Base-by-base conservation (phyloP, 2,888 invertebrate genomes). In the Pedicia rivosa region DNA sequence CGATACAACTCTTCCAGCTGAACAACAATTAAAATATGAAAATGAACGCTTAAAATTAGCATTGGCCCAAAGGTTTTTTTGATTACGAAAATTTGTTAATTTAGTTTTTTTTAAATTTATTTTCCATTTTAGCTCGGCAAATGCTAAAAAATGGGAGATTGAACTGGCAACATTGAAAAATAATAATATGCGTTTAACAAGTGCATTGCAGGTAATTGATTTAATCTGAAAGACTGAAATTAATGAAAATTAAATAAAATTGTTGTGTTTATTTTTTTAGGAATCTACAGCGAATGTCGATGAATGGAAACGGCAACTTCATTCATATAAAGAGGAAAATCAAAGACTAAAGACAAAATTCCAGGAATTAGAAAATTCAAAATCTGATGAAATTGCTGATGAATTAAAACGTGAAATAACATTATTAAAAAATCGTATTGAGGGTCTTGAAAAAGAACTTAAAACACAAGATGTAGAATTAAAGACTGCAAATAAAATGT, bases 81-180 rank as follows among this genome's bases (percentile, higher is more conserved):
- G 26, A 38, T 20, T 32, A 35, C 26, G 28, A 31, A 9, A 35
- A 15, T 25, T 25, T 3, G 19, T 27, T 8, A 8, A 24, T 24
- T 24, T 10, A 17, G 5, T 16, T 26, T 32, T 15, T 25, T 15
- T 26, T 24, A 12, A 10, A n/a, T 26, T 25, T 17, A 19, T 36
- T 27, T 34, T 14, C 35, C 39, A 48, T 58, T 61, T 31, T 63
- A 91, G 95, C 62, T 95, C 94, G 34, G 87, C 92, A 27, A 95
- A 95, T 65, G 94, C 94, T 8, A 95, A 94, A 65, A 94, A 95
- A 60, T 95, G 95, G 95, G 95, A 95, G 67, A 81, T 94, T 28
- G 95, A 97, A 63, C 66, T 97, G 47, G 82, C 88, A 33, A 94
- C 92, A 2, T 66, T 97, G 47, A 95, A 95, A 67, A 92, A 86